Base-by-base conservation (phyloP, 2,888 invertebrate species). In the Eupithecia pulchellata region DNA sequence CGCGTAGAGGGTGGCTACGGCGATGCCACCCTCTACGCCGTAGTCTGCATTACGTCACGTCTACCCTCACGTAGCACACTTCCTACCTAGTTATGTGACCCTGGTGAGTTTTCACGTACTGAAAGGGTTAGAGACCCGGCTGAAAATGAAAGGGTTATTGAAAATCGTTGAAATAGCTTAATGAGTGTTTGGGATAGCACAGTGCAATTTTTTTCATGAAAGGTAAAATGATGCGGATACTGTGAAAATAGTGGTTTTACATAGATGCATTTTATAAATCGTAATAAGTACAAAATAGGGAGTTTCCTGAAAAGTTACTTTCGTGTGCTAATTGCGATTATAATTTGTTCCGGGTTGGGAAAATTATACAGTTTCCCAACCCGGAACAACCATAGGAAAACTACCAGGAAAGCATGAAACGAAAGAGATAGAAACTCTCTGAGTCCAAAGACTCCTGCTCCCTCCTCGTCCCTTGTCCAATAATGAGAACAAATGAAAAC, bases 101-200 rank as follows among this genome's bases (percentile, higher is more conserved):
- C 91, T 89, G 75, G 84, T 80, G 84, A 60, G 66, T 85, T 90
- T 93, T 91, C 91, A 93, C 91, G 92, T 90, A 90, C 88, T 88
- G 89, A 90, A 92, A 92, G 92, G 92, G 92, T 92, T 91, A 89
- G 81, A 80, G 79, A 78, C 78, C 75, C 77, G 76, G 63, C 85
- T 85, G 86, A 86, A 88, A 86, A 78, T 75, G 75, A 75, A 77
- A 78, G 72, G 73, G 70, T 71, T 66, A 71, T 67, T 75, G 66
- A 76, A 62, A 61, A 62, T 25, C 20, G 17, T 66, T 36, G 52
- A 27, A 60, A 66, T 66, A 42, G 55, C 52, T 65, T 6, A 29
- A 42, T 47, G 60, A 66, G 39, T 29, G 17, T 57, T 60, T 14
- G n/a, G n/a, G n/a, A n/a, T n/a, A n/a, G n/a, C n/a, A n/a, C n/a